Evolutionary conservation across 2,888 invertebrate species (phyloP).

Genomic region (Dorcus hopei): DNA sequence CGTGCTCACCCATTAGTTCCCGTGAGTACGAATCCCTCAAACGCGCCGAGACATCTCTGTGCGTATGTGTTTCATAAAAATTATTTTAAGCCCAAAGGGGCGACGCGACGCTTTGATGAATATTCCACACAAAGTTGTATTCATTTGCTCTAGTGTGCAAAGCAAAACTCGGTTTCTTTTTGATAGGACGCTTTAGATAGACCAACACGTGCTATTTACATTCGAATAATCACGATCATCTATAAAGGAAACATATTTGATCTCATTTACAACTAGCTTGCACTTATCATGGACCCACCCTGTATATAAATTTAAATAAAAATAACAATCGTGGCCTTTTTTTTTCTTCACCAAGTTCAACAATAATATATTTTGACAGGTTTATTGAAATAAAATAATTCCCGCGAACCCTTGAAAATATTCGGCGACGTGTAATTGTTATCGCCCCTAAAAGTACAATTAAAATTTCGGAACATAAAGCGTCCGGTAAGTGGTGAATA

Average conservation of each 20-base stretch:
- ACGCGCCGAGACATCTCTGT: constrained; percentile 14
- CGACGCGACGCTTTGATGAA: constrained; percentile 21
- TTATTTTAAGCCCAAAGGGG: constrained; percentile 24
- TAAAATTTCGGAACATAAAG: not conserved
- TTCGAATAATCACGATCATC: no score
- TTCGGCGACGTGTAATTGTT: not conserved
- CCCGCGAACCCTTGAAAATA: not conserved
- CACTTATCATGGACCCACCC: no score
- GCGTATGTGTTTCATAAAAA: constrained; percentile 18
- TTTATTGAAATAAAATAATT: not conserved
- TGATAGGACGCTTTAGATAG: no score
- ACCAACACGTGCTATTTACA: no score
- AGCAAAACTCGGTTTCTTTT: no score
- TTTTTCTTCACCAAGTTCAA: no score
- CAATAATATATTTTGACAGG: no score
- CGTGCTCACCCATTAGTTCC: constrained; percentile 35
- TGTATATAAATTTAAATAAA: no score
- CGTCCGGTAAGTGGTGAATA: not conserved
- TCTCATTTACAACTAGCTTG: no score
- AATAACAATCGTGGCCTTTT: no score
- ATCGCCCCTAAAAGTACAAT: not conserved
- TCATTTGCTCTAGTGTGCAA: not conserved
- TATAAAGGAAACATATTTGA: no score
- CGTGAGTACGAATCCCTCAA: constrained; percentile 13
- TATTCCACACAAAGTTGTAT: constrained; percentile 5